Evolutionary conservation across 2,113 vertebrate genomes (phyloP), one percentile per base, ranked within the genome.

Genomic region (Bagarius yarrelli): DNA sequence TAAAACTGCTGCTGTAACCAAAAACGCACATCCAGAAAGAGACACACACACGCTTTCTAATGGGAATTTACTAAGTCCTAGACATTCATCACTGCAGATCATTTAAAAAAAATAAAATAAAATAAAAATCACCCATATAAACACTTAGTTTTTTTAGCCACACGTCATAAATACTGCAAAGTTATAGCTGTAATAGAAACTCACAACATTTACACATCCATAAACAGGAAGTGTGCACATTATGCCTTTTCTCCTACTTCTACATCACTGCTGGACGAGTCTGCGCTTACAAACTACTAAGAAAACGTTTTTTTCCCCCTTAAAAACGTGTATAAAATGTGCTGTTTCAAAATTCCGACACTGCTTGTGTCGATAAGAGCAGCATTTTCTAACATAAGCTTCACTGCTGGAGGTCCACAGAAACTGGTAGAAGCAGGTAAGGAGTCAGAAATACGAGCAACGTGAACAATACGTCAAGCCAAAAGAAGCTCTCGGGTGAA

Each of bases 221-320:
- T 91, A 93, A 93, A 88, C 60, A 60, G 13, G 57, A 2, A 60
- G n/a, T 27, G 25, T 88, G 85, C 80, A 47, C 5, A 18, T 30
- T 91, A 91, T 92, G 94, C 27, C 8, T 63, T 63, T 92, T 94
- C 90, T 85, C 85, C 87, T 87, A 91, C 93, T 93, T 94, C 90
- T 92, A 74, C 30, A 36, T 97, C 98, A 98, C 97, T 98, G 97
- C 96, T 97, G 93, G 94, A 94, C 94, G 92, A 92, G 91, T 95
- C 93, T 93, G 93, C 94, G 94, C 92, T 93, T 93, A 91, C 91
- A 94, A 94, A 94, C 93, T 94, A 96, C 92, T 91, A 94, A 94
- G 93, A 92, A 93, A 66, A 55, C 40, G 36, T 9, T 50, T 19
- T 34, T 34, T 1, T 40, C 8, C 8, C 36, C 36, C 44, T 53